Evolutionary conservation across 2,888 invertebrate species (phyloP).

Genomic region (Orthosia gracilis): DNA sequence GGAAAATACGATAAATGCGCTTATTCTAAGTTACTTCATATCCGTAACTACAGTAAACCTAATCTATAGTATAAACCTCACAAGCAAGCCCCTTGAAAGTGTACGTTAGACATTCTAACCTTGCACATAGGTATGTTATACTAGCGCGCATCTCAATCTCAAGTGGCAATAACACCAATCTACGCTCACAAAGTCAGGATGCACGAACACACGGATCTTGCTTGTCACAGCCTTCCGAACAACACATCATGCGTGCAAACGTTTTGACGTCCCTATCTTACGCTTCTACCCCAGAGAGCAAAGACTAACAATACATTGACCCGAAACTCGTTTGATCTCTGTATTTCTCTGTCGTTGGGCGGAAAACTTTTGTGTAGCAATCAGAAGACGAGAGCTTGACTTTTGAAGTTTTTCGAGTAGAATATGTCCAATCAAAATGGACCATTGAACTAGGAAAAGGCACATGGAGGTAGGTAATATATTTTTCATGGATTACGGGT

Average conservation of each 20-base stretch:
- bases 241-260: constrained; percentile 26
- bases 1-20: no score
- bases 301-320: constrained; percentile 56
- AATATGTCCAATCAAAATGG: constrained; percentile 21
- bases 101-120: neutral
- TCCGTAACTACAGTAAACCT: no score
- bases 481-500: constrained; percentile 21
- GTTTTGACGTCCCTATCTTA: constrained; percentile 36
- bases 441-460: constrained; percentile 16
- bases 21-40: no score
- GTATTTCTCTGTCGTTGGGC: constrained; percentile 26
- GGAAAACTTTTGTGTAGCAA: constrained; percentile 47
- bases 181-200: neutral
- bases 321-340: constrained; percentile 61
- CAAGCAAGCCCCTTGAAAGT: neutral
- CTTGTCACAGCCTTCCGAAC: constrained; percentile 3
- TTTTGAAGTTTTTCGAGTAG: constrained; percentile 35
- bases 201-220: neutral
- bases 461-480: constrained; percentile 7
- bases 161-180: neutral
- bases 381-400: constrained; percentile 17
- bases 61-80: no score
- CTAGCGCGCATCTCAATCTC: neutral
- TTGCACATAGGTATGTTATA: neutral
- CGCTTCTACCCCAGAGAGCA: constrained; percentile 38